Conservation (phyloP, 2,888 invertebrate species). For the Antheraea yamamai region DNA sequence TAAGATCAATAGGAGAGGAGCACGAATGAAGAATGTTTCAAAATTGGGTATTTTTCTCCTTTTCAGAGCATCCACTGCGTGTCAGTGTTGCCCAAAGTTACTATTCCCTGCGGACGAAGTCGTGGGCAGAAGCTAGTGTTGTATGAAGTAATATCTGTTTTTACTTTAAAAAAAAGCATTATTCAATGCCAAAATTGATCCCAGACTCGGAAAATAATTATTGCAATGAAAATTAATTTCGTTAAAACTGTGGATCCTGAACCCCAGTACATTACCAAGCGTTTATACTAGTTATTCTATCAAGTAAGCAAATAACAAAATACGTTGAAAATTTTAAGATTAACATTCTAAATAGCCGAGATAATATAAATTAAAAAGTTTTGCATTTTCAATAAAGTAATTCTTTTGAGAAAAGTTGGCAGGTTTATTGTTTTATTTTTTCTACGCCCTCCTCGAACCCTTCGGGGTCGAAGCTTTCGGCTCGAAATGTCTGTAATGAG, state of each 20-base stretch:
- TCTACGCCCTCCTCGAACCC: background rate
- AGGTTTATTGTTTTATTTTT: constrained; percentile 14
- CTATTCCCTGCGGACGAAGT: too few relatives aligned
- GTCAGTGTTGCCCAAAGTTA: too few relatives aligned
- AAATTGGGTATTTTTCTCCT: too few relatives aligned
- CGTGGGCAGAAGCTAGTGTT: too few relatives aligned
- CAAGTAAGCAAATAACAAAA: background rate
- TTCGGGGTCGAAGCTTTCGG: constrained; percentile 10
- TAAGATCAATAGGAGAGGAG: too few relatives aligned
- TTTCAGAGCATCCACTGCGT: too few relatives aligned
- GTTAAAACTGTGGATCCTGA: background rate
- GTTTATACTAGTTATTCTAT: background rate
- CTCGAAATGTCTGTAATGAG: constrained; percentile 3
- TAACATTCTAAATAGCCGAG: background rate
- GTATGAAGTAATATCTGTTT: too few relatives aligned
- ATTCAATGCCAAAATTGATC: too few relatives aligned
- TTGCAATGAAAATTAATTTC: too few relatives aligned
- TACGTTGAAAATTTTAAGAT: background rate
- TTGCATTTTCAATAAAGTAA: background rate
- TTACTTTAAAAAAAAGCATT: too few relatives aligned
- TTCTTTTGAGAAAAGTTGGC: background rate
- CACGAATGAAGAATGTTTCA: too few relatives aligned
- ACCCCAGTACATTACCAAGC: background rate
- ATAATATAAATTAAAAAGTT: background rate
- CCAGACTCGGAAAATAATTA: too few relatives aligned